phyloP scores from a whole-genome alignment of 2,113 vertebrate genomes.

The Pseudonaja textilis region DNA sequence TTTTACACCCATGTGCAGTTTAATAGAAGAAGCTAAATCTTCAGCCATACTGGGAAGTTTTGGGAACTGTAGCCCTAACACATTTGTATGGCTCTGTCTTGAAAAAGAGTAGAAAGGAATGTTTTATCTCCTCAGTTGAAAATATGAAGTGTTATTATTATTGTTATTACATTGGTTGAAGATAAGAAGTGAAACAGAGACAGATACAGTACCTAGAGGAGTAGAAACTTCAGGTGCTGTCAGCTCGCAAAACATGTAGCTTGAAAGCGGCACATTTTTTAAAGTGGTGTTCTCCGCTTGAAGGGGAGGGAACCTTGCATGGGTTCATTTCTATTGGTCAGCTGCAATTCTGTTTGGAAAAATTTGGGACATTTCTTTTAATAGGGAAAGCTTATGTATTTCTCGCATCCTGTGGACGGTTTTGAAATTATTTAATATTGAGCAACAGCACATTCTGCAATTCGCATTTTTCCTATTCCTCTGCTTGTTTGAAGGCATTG shows the following conservation, averaged over 20 bases:
- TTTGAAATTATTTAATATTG: not conserved
- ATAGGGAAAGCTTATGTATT: not conserved
- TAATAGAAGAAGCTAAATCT: not conserved
- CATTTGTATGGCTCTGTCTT: not conserved
- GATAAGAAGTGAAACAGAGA: not conserved
- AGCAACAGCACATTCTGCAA: not conserved
- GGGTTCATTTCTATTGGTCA: not conserved
- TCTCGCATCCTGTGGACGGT: not conserved
- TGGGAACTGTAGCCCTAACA: not conserved
- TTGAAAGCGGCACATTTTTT: not conserved
- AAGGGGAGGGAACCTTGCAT: not conserved
- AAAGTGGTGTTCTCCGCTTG: not conserved
- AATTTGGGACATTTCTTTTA: not conserved
- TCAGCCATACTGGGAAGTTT: not conserved
- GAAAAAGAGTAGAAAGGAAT: not conserved
- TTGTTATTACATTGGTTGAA: not conserved
- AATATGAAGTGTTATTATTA: not conserved
- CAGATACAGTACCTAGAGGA: not conserved
- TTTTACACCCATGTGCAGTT: not conserved
- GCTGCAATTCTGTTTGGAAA: not conserved
- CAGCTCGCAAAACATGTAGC: not conserved
- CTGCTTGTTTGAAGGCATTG: slow-evolving; percentile 23
- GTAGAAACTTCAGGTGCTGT: not conserved
- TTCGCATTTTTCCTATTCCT: not conserved
- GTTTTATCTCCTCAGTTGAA: not conserved